phyloP scores from a whole-genome alignment of 1,140 invertebrate species.

The Cherax quadricarinatus region DNA sequence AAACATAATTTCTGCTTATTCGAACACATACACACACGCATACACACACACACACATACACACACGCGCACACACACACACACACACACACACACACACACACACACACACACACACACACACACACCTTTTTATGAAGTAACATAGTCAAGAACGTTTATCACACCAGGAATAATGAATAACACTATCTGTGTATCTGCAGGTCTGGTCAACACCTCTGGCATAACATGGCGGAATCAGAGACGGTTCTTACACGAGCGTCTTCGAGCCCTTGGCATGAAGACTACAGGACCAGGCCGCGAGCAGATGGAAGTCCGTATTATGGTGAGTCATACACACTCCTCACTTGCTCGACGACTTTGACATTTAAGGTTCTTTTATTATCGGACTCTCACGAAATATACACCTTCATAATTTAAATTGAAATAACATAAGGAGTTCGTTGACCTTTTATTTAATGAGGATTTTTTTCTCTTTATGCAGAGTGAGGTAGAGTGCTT shows the following conservation, averaged over 20 bases:
- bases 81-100: background rate
- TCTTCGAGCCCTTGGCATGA: conserved; percentile 86
- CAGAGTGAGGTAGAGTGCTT: conserved; percentile 88
- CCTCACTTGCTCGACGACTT: no score
- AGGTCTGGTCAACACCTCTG: conserved; percentile 95
- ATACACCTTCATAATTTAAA: no score
- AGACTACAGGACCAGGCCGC: conserved; percentile 84
- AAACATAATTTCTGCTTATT: background rate
- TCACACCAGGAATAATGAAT: background rate
- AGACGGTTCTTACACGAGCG: conserved; percentile 89
- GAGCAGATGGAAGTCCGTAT: conserved; percentile 91
- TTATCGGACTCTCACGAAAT: no score
- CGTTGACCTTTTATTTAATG: conserved; percentile 65
- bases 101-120: background rate
- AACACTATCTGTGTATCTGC: conserved; percentile 74
- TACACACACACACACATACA: background rate
- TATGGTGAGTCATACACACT: conserved; percentile 75
- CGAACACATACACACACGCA: background rate
- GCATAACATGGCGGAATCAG: conserved; percentile 94
- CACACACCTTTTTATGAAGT: no score
- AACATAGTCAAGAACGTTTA: background rate
- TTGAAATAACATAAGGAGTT: background rate
- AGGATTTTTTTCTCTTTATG: conserved; percentile 64
- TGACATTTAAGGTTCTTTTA: no score
- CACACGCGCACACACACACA: background rate